Base-by-base conservation (phyloP, 37 sponge, comb jelly and placozoan genomes). In the Petrosia ficiformis region DNA sequence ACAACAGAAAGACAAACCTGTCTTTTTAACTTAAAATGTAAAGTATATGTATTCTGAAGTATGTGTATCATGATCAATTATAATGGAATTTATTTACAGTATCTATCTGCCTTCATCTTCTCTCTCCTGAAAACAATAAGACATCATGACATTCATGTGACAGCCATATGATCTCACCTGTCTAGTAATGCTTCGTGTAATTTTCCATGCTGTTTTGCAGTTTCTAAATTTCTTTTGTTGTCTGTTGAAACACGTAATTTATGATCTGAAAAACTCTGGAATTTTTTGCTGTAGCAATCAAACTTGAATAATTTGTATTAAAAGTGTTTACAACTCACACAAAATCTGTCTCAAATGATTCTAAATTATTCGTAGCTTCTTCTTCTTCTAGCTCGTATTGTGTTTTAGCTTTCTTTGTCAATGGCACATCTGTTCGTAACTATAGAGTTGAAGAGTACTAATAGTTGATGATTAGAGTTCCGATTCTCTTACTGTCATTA, bases 101-200 rank as follows among this genome's bases (percentile, higher is more conserved):
- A 91, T 71, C 92, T 80, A 64, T 91, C 92, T 66, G 92, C 83
- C 56, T 91, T 91, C 92, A 91, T 91, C 41, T 87, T 86, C 29
- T 78, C 82, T 35, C 92, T 74, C 32, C 92, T 80, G 44, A 52
- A 78, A 34, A 43, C 14, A 21, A 2, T 4, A 14, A 37, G 10
- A 41, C 21, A 67, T 32, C 21, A n/a, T 10, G 65, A 24, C 4
- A 21, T 21, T 34, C 26, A 31, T 8, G 11, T 34, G 32, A 60
- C n/a, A 14, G 14, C 21, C 24, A 3, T 22, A 41, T 4, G 11
- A 38, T 8, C 60, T 80, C 29, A 83, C 84, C 84, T 79, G 71
- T 92, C 93, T 44, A 92, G 66, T 58, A 92, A 41, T 40, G 82
- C 82, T 30, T 92, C 93, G 33, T 92, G 89, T 3, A 92, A 74